phyloP scores from a whole-genome alignment of 1,140 invertebrate genomes.

The Dinothrombium tinctorium region DNA sequence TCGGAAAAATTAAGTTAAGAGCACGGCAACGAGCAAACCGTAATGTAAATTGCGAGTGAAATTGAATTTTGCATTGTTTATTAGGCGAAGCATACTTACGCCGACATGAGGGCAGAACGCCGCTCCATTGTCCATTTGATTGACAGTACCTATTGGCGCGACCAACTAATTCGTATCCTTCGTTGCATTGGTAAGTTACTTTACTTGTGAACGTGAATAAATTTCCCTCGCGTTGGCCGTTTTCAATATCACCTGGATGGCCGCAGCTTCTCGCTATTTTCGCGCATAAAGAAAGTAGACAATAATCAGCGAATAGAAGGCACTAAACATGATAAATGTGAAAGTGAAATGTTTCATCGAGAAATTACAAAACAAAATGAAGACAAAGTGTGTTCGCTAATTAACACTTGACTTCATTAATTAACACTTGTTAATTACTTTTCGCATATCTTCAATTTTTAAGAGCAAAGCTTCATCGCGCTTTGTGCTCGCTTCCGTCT shows the following conservation, averaged over 20 bases:
- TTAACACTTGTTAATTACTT: too few species aligned
- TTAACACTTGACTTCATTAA: too few species aligned
- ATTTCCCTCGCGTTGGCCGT: conserved; percentile 72
- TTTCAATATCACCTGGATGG: conserved; percentile 56
- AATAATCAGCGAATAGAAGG: background rate
- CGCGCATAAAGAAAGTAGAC: background rate
- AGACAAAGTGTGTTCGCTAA: too few species aligned
- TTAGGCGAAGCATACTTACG: conserved; percentile 21
- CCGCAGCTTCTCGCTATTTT: conserved; percentile 51
- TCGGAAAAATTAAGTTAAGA: too few species aligned
- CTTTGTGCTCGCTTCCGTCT: too few species aligned
- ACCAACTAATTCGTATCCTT: conserved; percentile 72
- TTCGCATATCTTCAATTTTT: too few species aligned
- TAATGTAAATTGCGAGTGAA: too few species aligned
- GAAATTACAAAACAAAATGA: background rate
- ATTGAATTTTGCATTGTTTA: too few species aligned
- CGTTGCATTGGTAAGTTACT: conserved; percentile 72
- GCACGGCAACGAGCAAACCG: too few species aligned
- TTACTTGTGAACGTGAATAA: conserved; percentile 73
- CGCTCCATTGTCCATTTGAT: conserved; percentile 48
- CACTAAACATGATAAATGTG: too few species aligned
- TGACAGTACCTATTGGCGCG: conserved; percentile 54
- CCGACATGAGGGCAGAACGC: conserved; percentile 19
- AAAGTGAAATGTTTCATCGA: background rate
- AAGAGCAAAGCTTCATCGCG: too few species aligned